These are phyloP conservation scores for Scaptomyza graminum DNA, from an alignment of 1,140 invertebrate genomes.

Conservation along the genomic window DNA sequence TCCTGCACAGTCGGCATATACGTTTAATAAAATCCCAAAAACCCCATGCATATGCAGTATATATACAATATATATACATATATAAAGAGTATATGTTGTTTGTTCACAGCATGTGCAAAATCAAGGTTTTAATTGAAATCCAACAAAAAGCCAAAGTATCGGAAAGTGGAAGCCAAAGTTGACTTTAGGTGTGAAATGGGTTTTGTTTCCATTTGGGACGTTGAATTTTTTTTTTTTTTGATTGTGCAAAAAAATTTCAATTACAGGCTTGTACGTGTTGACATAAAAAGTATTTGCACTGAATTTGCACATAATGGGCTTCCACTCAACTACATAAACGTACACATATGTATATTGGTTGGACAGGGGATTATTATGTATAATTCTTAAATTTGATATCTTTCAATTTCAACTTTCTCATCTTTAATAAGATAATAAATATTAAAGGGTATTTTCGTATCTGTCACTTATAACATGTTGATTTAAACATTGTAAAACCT, in stretches of 20 bases:
- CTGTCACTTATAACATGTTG: neutral
- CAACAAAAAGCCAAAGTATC: constrained; percentile 68
- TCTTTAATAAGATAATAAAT: neutral
- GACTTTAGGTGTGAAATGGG: constrained; percentile 17
- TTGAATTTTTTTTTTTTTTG: constrained; percentile 10
- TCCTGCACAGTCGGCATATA: constrained; percentile 12
- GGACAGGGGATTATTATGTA: no score
- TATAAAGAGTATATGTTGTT: neutral
- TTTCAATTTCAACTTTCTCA: no score
- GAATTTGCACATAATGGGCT: neutral
- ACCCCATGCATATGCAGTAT: neutral
- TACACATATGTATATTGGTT: no score
- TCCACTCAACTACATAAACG: neutral
- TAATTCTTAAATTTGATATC: no score
- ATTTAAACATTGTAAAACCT: neutral
- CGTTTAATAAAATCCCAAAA: constrained; percentile 16
- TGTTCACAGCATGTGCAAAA: constrained; percentile 66
- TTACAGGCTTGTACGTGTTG: neutral
- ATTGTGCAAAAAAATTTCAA: constrained; percentile 26
- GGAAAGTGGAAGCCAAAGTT: neutral
- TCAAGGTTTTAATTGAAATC: constrained; percentile 82
- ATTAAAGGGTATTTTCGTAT: neutral
- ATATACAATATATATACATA: constrained; percentile 6
- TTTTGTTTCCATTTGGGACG: neutral
- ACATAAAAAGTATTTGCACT: neutral